These are phyloP conservation scores for Hippoglossus stenolepis DNA, from an alignment of 2,113 vertebrate species.

Conservation along the genomic window DNA sequence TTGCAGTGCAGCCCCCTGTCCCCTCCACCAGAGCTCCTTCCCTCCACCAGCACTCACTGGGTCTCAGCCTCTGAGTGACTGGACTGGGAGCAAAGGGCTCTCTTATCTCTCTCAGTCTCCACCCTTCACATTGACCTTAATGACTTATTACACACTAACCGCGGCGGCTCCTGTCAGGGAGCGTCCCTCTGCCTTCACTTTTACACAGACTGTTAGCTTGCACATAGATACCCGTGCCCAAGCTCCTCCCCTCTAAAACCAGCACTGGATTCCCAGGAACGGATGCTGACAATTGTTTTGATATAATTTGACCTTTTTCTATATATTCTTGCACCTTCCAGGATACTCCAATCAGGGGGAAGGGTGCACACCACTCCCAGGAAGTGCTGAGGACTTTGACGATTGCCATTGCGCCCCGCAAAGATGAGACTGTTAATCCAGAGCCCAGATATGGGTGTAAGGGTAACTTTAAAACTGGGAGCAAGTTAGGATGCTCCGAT, in stretches of 20 bases:
- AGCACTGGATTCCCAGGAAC: slow-evolving; percentile 72
- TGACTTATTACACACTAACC: slow-evolving; percentile 65
- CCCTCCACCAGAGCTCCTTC: slow-evolving; percentile 58
- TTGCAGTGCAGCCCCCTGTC: slow-evolving; percentile 42
- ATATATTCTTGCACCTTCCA: slow-evolving; percentile 28
- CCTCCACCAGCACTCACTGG: slow-evolving; percentile 60
- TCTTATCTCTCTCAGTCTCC: slow-evolving; percentile 69
- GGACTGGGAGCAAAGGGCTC: slow-evolving; percentile 75
- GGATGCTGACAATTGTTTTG: slow-evolving; percentile 54
- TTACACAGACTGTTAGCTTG: slow-evolving; percentile 78
- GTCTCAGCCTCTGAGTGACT: slow-evolving; percentile 61
- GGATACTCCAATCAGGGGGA: slow-evolving; percentile 53
- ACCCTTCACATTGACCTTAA: slow-evolving; percentile 72
- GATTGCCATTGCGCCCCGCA: slow-evolving; percentile 44
- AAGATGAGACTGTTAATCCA: slow-evolving; percentile 48
- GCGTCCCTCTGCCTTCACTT: slow-evolving; percentile 76
- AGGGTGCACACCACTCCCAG: slow-evolving; percentile 21
- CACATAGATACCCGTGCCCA: slow-evolving; percentile 47
- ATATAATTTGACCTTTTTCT: slow-evolving; percentile 54
- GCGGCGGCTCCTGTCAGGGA: slow-evolving; percentile 47
- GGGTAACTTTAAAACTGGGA: slow-evolving; percentile 18
- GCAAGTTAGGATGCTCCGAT: slow-evolving; percentile 15
- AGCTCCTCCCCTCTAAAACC: slow-evolving; percentile 60
- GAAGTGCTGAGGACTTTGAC: slow-evolving; percentile 26
- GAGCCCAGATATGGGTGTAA: slow-evolving; percentile 26